Evolutionary conservation across 2,797 vertebrate species (phyloP).

Genomic region (Squalus acanthias): DNA sequence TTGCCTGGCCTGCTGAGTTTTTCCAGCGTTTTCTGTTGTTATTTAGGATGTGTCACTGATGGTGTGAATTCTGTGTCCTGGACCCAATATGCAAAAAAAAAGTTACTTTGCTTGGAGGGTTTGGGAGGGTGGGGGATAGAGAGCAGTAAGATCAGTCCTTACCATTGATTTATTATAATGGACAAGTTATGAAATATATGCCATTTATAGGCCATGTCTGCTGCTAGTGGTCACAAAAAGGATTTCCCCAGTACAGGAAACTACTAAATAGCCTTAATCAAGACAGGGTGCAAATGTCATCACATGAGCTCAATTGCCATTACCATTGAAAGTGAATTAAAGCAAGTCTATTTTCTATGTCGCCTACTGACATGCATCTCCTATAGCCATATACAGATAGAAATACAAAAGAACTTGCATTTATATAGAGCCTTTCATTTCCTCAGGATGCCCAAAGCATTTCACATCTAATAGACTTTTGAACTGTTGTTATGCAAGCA

Average conservation of each 20-base stretch:
- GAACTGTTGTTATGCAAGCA: neutral
- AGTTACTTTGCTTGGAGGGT: neutral
- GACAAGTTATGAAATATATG: neutral
- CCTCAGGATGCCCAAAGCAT: neutral
- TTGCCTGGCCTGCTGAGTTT: too few relatives aligned
- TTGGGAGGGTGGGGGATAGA: neutral
- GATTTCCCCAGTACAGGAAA: neutral
- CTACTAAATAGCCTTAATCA: neutral
- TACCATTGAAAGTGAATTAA: neutral
- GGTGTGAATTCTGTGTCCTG: neutral
- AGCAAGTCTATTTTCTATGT: neutral
- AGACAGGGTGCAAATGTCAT: neutral
- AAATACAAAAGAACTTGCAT: neutral
- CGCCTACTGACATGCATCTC: neutral
- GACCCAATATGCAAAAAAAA: neutral
- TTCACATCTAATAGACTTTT: neutral
- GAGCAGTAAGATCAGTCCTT: neutral
- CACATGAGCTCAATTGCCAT: neutral
- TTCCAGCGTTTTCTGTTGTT: too few relatives aligned
- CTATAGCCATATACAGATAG: neutral
- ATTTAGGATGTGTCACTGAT: neutral
- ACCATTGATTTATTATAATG: neutral
- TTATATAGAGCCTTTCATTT: neutral
- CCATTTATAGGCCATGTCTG: neutral
- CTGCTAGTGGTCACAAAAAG: neutral